Percentiles rank a stretch among this genome's conserved stretches.
Evolutionary conservation across 92 coral and sea anemone genomes (phyloP).

Genomic region (Palythoa grandis): DNA sequence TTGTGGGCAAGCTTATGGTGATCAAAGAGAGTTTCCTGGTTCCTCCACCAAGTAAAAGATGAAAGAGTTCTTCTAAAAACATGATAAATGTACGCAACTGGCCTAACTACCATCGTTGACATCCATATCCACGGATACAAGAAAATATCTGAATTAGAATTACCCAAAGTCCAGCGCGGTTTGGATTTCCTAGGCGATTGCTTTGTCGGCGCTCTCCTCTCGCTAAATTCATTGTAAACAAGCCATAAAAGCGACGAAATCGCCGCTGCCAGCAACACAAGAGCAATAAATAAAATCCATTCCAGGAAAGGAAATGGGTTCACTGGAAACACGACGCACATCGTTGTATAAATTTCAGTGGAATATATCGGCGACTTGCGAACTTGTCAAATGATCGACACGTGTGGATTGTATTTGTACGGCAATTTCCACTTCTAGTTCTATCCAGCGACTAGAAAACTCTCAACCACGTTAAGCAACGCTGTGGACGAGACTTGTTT

Average conservation of each 20-base stretch:
- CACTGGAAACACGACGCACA: constrained; percentile 89
- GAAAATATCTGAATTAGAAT: constrained; percentile 25
- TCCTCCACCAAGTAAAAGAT: constrained; percentile 78
- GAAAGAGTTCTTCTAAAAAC: constrained; percentile 63
- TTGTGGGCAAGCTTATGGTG: constrained; percentile 72
- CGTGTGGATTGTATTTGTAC: not conserved
- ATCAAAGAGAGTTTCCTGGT: constrained; percentile 62
- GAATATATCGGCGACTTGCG: not conserved
- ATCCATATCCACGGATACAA: constrained; percentile 61
- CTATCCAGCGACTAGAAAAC: not conserved
- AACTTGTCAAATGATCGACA: not conserved
- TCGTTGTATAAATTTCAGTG: constrained; percentile 23
- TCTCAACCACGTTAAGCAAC: constrained; percentile 4
- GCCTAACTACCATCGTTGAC: constrained; percentile 63
- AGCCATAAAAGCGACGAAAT: constrained; percentile 51
- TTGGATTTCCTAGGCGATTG: constrained; percentile 38
- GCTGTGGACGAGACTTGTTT: not conserved
- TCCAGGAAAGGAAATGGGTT: constrained; percentile 72
- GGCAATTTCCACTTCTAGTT: not conserved
- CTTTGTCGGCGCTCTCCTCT: constrained; percentile 31
- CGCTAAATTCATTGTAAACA: constrained; percentile 42
- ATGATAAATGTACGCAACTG: constrained; percentile 60
- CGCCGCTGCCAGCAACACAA: constrained; percentile 61
- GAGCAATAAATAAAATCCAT: constrained; percentile 77
- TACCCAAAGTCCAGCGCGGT: constrained; percentile 42